Conservation (phyloP, 2,797 vertebrate species). For the Urosaurus nigricauda region DNA sequence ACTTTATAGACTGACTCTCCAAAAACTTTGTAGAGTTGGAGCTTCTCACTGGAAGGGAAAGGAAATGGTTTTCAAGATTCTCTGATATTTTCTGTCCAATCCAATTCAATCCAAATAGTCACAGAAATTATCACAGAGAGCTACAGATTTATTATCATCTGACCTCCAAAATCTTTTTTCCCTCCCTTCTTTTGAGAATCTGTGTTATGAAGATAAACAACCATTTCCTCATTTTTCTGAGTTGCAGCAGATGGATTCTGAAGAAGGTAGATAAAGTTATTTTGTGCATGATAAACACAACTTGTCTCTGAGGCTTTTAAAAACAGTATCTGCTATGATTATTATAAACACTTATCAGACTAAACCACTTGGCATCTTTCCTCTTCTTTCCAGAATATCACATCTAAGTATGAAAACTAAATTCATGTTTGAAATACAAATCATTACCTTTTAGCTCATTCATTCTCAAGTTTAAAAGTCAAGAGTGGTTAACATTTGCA, state of each 20-base stretch:
- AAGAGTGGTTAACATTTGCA: constrained; percentile 10
- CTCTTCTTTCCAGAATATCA: constrained; percentile 10
- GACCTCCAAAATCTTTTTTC: neutral
- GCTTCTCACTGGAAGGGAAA: neutral
- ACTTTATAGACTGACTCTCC: neutral
- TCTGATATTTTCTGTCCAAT: constrained; percentile 7
- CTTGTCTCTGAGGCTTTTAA: constrained; percentile 16
- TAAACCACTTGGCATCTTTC: constrained; percentile 28
- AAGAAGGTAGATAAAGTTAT: constrained; percentile 38
- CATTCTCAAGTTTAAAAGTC: constrained; percentile 7
- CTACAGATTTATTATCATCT: constrained; percentile 3
- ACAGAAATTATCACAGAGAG: neutral
- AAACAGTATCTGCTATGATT: constrained; percentile 27
- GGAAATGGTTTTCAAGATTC: neutral
- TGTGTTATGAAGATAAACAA: constrained; percentile 29
- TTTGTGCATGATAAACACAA: constrained; percentile 32
- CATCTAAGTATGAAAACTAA: constrained; percentile 18
- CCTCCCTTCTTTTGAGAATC: neutral
- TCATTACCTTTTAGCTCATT: neutral
- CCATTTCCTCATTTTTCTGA: constrained; percentile 6
- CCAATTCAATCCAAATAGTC: neutral
- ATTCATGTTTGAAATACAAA: constrained; percentile 27
- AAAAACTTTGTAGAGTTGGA: neutral
- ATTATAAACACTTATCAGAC: constrained; percentile 35
- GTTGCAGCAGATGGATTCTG: constrained; percentile 17